A percentile compares a stretch with the other conserved stretches of the same genome.
Evolutionary conservation across 1,140 invertebrate genomes (phyloP).

Genomic region (Carcinoscorpius rotundicauda): DNA sequence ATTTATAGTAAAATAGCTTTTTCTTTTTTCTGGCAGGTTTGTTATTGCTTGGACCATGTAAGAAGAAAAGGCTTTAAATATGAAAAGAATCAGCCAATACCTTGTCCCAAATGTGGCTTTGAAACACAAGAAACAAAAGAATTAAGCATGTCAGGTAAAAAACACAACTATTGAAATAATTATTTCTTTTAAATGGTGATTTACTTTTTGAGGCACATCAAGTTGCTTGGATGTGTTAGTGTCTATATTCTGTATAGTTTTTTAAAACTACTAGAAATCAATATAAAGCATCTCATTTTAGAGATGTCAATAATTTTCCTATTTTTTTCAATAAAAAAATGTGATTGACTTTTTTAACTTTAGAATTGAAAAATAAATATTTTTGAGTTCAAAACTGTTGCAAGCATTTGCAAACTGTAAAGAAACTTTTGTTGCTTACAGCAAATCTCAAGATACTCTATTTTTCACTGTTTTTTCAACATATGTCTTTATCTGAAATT

Average conservation of each 20-base stretch:
- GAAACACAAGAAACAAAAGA: constrained; percentile 85
- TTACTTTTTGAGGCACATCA: constrained; percentile 18
- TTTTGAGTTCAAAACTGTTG: not conserved
- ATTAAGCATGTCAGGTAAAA: constrained; percentile 83
- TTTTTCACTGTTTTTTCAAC: constrained; percentile 38
- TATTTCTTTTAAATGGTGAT: constrained; percentile 24
- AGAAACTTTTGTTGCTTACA: constrained; percentile 12
- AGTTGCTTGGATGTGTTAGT: constrained; percentile 7
- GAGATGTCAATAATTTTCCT: not conserved
- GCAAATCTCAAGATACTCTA: not conserved
- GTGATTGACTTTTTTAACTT: constrained; percentile 3
- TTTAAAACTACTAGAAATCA: constrained; percentile 7
- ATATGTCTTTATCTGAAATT: constrained; percentile 45
- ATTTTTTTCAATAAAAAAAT: no score
- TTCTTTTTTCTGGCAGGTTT: constrained; percentile 40
- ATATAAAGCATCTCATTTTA: constrained; percentile 7
- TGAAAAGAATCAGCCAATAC: constrained; percentile 71
- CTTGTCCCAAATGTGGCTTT: constrained; percentile 89
- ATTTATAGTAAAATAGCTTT: not conserved
- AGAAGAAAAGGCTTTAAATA: constrained; percentile 85
- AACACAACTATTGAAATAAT: no score
- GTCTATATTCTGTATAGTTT: constrained; percentile 1
- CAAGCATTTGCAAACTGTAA: not conserved
- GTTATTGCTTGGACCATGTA: constrained; percentile 95
- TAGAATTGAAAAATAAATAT: not conserved